A percentile compares a stretch with the other conserved stretches of the same genome.
These are phyloP conservation scores for Trichonephila clavata DNA, from an alignment of 1,140 invertebrate species.

Conservation along the genomic window DNA sequence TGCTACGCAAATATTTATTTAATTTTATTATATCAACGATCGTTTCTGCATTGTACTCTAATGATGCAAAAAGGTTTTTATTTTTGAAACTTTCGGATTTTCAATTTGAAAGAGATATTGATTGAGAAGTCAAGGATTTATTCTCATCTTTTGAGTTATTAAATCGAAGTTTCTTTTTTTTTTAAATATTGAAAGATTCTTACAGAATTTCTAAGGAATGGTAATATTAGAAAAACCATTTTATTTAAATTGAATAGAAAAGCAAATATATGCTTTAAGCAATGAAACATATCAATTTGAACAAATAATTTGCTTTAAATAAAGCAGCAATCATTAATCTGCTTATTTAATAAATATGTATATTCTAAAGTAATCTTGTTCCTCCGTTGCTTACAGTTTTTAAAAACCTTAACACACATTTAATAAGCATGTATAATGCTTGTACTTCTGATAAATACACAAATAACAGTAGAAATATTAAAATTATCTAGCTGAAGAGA, in stretches of 20 bases:
- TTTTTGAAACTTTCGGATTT: not conserved
- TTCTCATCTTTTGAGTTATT: not conserved
- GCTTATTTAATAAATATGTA: too few relatives aligned
- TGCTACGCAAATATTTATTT: not conserved
- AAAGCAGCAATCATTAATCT: too few relatives aligned
- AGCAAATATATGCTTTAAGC: not conserved
- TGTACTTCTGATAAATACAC: too few relatives aligned
- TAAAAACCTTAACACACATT: too few relatives aligned
- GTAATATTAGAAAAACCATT: not conserved
- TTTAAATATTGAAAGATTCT: not conserved
- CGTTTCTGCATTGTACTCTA: not conserved
- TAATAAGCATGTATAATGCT: too few relatives aligned
- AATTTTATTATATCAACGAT: slow-evolving; percentile 12
- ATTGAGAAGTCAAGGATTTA: not conserved
- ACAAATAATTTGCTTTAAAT: not conserved
- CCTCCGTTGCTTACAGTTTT: too few relatives aligned
- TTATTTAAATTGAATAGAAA: not conserved
- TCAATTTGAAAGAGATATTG: not conserved
- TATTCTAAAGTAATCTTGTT: too few relatives aligned
- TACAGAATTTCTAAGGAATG: not conserved
- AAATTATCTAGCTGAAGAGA: too few relatives aligned
- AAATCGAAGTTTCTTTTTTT: not conserved
- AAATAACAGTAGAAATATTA: too few relatives aligned
- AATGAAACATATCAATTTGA: not conserved
- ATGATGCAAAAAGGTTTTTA: not conserved